These are phyloP conservation scores for Lagopus muta DNA, from an alignment of 2,113 vertebrate species.

Conservation along the genomic window DNA sequence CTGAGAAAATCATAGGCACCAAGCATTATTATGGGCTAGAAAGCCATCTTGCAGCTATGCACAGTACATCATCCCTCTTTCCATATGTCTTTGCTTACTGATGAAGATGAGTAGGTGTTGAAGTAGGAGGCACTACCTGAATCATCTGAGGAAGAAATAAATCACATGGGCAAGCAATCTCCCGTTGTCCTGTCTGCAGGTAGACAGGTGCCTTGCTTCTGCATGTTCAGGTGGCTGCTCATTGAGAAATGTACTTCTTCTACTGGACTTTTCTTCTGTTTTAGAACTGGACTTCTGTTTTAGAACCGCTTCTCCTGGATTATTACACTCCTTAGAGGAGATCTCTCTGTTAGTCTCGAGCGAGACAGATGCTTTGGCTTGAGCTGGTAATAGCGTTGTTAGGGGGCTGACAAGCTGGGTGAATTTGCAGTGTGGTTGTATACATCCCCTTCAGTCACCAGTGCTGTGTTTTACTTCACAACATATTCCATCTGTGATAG, in stretches of 20 bases:
- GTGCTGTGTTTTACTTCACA: conserved; percentile 49
- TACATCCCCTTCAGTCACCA: conserved; percentile 50
- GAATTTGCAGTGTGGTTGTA: conserved; percentile 53
- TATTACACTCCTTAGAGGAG: neutral
- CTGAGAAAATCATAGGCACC: conserved; percentile 7
- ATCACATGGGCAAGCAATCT: neutral
- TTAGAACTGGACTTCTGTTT: neutral
- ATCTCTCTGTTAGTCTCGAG: conserved; percentile 33
- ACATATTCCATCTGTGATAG: conserved; percentile 57
- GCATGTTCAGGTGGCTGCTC: neutral
- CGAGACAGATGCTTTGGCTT: conserved; percentile 61
- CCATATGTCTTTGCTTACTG: conserved; percentile 73
- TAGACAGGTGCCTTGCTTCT: neutral
- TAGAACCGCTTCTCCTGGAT: neutral
- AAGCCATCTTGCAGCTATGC: conserved; percentile 4
- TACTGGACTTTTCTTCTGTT: neutral
- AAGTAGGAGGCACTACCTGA: conserved; percentile 69
- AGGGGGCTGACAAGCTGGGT: conserved; percentile 58
- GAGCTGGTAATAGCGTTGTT: conserved; percentile 47
- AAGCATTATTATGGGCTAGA: conserved; percentile 41
- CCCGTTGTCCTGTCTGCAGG: neutral
- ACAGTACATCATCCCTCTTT: conserved; percentile 52
- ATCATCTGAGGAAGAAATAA: conserved; percentile 53
- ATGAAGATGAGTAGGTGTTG: conserved; percentile 64
- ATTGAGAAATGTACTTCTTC: neutral